Evolutionary conservation across 2,888 invertebrate species (phyloP).

Genomic region (Pseudeuparius sepicola): DNA sequence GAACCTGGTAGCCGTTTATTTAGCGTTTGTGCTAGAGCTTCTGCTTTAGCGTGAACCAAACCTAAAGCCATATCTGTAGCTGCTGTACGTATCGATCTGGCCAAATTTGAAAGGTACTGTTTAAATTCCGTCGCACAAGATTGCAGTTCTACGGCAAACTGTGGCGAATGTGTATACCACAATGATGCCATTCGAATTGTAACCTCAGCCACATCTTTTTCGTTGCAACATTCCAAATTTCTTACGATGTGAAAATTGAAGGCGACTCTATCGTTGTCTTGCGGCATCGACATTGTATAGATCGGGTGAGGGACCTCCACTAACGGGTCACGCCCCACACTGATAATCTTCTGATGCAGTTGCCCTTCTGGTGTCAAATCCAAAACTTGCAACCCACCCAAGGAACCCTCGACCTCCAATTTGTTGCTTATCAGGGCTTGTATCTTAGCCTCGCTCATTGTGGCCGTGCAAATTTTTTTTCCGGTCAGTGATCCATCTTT

Average conservation of each 20-base stretch:
- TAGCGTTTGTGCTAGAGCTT: conserved; percentile 48
- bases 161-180: conserved; percentile 88
- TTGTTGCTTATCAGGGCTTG: conserved; percentile 60
- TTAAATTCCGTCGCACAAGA: conserved; percentile 86
- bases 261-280: conserved; percentile 36
- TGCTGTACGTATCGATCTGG: conserved; percentile 73
- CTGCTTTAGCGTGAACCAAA: conserved; percentile 63
- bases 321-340: conserved; percentile 69
- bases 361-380: conserved; percentile 80
- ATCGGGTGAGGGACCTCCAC: conserved; percentile 41
- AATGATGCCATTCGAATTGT: conserved; percentile 73
- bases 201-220: conserved; percentile 33
- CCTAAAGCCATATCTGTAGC: conserved; percentile 92
- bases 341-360: conserved; percentile 74
- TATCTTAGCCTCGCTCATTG: conserved; percentile 82
- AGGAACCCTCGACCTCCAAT: conserved; percentile 68
- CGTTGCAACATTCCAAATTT: conserved; percentile 25
- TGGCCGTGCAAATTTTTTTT: conserved; percentile 88
- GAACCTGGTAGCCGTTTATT: conserved; percentile 44
- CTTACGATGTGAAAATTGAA: conserved; percentile 45
- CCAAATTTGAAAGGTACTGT: conserved; percentile 75
- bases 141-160: conserved; percentile 73
- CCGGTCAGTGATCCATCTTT: conserved; percentile 62
- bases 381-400: conserved; percentile 84
- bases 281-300: conserved; percentile 35